phyloP scores from a whole-genome alignment of 2,888 invertebrate species.

The Meandrusa payeni region DNA sequence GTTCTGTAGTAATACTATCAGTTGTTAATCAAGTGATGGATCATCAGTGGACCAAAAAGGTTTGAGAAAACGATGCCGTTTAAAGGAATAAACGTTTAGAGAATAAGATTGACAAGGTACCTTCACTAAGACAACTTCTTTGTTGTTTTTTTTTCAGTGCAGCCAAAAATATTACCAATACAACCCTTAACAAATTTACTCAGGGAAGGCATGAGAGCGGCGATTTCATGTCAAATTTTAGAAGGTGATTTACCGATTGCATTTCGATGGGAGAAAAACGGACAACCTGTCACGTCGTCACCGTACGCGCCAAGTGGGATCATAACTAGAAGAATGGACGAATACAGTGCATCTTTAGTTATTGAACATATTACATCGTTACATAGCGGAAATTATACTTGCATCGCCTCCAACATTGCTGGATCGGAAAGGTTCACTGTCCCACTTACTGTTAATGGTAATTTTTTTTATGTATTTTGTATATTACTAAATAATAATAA shows the following conservation, averaged over 20 bases:
- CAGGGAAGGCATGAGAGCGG: conserved; percentile 92
- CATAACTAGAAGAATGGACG: conserved; percentile 84
- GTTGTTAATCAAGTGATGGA: too few relatives aligned
- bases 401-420: conserved; percentile 93
- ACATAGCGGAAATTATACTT: conserved; percentile 95
- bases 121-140: too few relatives aligned
- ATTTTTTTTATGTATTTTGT: conserved; percentile 29
- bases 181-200: conserved; percentile 90
- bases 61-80: too few relatives aligned
- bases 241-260: conserved; percentile 96
- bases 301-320: conserved; percentile 77
- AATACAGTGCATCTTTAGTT: conserved; percentile 91
- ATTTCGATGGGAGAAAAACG: conserved; percentile 95
- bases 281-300: conserved; percentile 85
- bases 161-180: conserved; percentile 92
- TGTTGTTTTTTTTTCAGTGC: conserved; percentile 77
- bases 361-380: conserved; percentile 92
- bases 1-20: too few relatives aligned
- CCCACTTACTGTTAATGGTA: conserved; percentile 91
- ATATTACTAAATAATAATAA: too few relatives aligned
- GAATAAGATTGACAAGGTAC: too few relatives aligned
- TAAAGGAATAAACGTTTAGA: too few relatives aligned
- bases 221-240: conserved; percentile 94
- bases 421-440: conserved; percentile 89
- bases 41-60: too few relatives aligned